Base-by-base conservation (phyloP, 92 coral and sea anemone genomes). In the Zoanthus gigantus region DNA sequence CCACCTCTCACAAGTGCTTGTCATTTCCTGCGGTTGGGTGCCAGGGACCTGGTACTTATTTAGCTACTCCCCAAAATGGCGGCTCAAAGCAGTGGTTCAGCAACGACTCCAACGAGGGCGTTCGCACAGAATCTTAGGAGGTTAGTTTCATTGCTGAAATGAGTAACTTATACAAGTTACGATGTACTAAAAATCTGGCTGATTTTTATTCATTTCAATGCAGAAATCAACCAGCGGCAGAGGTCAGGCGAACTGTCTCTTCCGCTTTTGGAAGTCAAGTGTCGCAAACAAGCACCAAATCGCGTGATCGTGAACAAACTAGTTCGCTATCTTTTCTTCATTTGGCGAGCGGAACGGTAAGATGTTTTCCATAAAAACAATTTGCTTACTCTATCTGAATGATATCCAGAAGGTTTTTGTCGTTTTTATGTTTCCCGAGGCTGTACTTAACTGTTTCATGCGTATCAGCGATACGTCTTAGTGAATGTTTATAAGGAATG, bases 91-190 rank as follows among this genome's bases (percentile, higher is more conserved):
- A 91, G 98, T 83, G 94, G 95, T 77, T 61, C 86, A 68, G 91
- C 91, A 54, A 44, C 96, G 2, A 88, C 92, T 47, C 81, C 96
- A 63, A 97, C 98, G 34, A 95, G 99, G 85, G 99, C 99, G 45
- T 97, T 97, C 82, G 99, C 99, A 48, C 96, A 95, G 85, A 97
- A 95, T 79, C 92, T 97, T 12, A 95, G 91, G 96, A 97, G 94
- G 99, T 97, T 77, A 90, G 93, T 81, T 46, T n/a, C 9, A 71
- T 45, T 10, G n/a, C 46, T 18, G 4, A 63, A 81, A 46, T 37
- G 11, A 31, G 4, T 28, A 16, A 63, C 28, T 18, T n/a, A 2
- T 44, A 28, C 9, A 5, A 13, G 0, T 7, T 16, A 11, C 11
- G 17, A 8, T 18, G 17, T 18, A 8, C 14, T 46, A 2, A 37